phyloP scores from a whole-genome alignment of 2,113 vertebrate genomes.

The Uria lomvia region DNA sequence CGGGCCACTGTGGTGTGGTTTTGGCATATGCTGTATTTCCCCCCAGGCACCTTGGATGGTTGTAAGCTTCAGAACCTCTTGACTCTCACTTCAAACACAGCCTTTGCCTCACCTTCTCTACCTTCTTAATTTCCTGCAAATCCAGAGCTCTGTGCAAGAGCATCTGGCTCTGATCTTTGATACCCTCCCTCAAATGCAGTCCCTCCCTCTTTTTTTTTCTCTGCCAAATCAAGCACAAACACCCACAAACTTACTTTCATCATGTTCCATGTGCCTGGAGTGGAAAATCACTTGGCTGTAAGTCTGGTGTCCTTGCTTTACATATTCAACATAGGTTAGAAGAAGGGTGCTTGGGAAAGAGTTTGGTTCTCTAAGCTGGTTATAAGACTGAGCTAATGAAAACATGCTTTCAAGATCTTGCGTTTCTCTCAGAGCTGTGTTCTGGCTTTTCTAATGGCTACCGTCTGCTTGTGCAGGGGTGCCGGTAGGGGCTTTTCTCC shows the following conservation, averaged over 20 bases:
- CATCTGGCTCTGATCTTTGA: constrained; percentile 63
- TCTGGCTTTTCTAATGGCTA: neutral
- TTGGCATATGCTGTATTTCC: constrained; percentile 40
- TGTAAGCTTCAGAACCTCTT: constrained; percentile 48
- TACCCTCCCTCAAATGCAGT: constrained; percentile 37
- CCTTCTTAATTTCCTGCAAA: constrained; percentile 59
- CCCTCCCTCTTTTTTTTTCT: constrained; percentile 58
- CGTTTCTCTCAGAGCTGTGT: neutral
- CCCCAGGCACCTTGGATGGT: constrained; percentile 24
- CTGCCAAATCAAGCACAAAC: constrained; percentile 57
- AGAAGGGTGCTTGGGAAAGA: constrained; percentile 34
- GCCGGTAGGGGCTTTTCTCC: neutral
- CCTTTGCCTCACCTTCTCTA: constrained; percentile 59
- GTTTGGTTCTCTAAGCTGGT: neutral
- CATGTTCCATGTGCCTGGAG: constrained; percentile 50
- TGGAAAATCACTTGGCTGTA: constrained; percentile 54
- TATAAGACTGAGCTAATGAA: neutral
- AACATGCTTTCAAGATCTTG: neutral
- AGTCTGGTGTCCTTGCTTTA: constrained; percentile 48
- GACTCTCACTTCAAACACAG: constrained; percentile 62
- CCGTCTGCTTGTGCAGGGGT: neutral
- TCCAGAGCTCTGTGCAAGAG: constrained; percentile 32
- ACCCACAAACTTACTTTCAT: constrained; percentile 65
- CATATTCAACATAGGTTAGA: constrained; percentile 49
- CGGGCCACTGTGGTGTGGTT: constrained; percentile 55